These are phyloP conservation scores for Agrotis puta DNA, from an alignment of 2,888 invertebrate species.

Conservation along the genomic window DNA sequence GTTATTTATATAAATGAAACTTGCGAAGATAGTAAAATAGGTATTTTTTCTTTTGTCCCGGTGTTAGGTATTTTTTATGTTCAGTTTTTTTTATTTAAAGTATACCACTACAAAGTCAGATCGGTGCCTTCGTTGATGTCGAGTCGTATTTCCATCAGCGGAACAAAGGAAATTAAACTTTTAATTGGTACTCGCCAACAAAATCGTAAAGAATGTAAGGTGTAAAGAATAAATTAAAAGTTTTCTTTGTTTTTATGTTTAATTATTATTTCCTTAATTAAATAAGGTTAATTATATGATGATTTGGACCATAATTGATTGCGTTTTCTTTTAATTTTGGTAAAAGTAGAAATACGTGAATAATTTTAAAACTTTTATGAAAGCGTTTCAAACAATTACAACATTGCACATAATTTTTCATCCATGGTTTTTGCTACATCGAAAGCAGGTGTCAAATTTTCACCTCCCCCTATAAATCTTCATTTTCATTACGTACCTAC, in stretches of 20 bases:
- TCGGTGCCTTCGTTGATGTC: constrained; percentile 22
- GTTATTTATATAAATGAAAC: constrained; percentile 6
- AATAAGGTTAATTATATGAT: constrained; percentile 22
- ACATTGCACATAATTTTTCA: constrained; percentile 60
- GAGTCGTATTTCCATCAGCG: constrained; percentile 50
- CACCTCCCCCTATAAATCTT: constrained; percentile 66
- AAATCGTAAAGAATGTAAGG: constrained; percentile 50
- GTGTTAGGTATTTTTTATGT: constrained; percentile 4
- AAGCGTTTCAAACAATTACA: constrained; percentile 49
- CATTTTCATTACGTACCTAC: constrained; percentile 65
- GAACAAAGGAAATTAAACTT: constrained; percentile 62
- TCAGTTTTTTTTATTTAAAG: constrained; percentile 2
- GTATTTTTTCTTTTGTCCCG: constrained; percentile 7
- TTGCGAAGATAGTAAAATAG: background rate
- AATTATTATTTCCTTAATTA: constrained; percentile 41
- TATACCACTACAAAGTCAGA: constrained; percentile 15
- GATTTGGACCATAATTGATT: constrained; percentile 4
- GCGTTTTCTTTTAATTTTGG: background rate
- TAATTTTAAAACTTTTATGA: constrained; percentile 26
- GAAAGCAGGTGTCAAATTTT: constrained; percentile 64
- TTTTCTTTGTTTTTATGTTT: constrained; percentile 41
- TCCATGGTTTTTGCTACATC: constrained; percentile 42
- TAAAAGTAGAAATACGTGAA: background rate
- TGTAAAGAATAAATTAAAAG: constrained; percentile 63
- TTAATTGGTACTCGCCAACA: constrained; percentile 53